A percentile compares a stretch with the other conserved stretches of the same genome.
Conservation (phyloP, 2,113 vertebrate genomes). For the Phodopus roborovskii region DNA sequence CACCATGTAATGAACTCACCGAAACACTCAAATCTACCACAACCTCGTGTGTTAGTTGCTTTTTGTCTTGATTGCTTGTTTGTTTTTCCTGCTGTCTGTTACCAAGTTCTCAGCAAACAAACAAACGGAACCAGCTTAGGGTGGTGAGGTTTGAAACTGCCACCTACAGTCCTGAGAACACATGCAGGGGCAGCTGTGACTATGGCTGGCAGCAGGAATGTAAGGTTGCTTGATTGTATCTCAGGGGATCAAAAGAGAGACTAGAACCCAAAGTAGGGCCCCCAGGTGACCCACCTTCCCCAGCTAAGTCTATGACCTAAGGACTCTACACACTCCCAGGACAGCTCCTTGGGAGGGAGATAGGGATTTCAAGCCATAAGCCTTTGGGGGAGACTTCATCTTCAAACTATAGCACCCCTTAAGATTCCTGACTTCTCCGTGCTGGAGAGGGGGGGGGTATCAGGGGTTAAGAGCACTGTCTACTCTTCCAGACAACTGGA, state of each 20-base stretch:
- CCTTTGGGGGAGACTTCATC: neutral
- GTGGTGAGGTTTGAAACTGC: neutral
- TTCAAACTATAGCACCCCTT: neutral
- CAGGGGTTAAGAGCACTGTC: neutral
- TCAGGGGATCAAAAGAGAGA: neutral
- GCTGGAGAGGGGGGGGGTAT: neutral
- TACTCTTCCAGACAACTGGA: neutral
- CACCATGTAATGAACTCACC: constrained; percentile 82
- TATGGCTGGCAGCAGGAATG: too few species aligned
- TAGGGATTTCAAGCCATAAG: neutral
- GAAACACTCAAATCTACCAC: constrained; percentile 81
- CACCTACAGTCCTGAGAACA: neutral
- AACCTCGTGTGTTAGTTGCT: neutral
- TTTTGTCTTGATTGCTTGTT: constrained; percentile 42
- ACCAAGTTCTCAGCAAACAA: neutral
- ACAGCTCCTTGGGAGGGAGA: neutral
- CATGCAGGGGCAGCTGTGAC: too few species aligned
- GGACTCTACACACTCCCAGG: neutral
- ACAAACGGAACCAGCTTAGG: neutral
- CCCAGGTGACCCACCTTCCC: neutral
- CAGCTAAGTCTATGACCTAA: neutral
- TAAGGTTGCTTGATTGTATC: neutral
- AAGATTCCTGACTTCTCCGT: neutral
- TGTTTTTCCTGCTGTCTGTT: neutral
- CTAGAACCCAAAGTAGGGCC: neutral